Conservation (phyloP, 2,797 vertebrate species). For the Bovichtus diacanthus region DNA sequence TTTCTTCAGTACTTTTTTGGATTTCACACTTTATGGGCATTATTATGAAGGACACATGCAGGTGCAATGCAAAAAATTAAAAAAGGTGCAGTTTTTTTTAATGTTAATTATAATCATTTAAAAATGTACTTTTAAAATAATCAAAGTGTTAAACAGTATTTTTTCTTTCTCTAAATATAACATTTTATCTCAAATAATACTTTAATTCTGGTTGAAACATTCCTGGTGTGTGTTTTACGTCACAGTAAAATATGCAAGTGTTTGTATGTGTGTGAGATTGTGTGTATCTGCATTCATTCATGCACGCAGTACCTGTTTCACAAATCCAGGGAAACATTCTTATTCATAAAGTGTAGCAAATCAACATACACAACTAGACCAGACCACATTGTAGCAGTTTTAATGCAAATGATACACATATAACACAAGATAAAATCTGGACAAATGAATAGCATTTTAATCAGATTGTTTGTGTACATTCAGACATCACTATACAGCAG, state of each 20-base stretch:
- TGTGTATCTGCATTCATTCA: conserved; percentile 3
- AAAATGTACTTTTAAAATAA: background rate
- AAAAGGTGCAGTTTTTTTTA: background rate
- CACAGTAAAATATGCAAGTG: background rate
- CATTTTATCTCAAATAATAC: background rate
- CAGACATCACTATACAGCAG: conserved; percentile 76
- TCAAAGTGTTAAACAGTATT: background rate
- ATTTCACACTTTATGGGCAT: background rate
- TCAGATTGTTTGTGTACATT: conserved; percentile 77
- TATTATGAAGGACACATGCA: background rate
- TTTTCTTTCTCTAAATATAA: background rate
- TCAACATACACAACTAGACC: conserved; percentile 50
- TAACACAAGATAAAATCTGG: conserved; percentile 72
- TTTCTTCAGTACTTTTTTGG: background rate
- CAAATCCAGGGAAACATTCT: background rate
- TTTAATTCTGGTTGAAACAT: conserved; percentile 1
- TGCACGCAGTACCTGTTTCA: background rate
- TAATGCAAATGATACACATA: conserved; percentile 78
- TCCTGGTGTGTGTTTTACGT: background rate
- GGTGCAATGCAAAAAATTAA: background rate
- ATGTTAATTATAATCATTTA: background rate
- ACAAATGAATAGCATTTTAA: conserved; percentile 71
- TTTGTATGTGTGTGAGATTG: background rate
- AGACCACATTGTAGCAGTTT: conserved; percentile 74
- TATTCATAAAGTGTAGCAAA: conserved; percentile 8